A percentile compares a stretch with the other conserved stretches of the same genome.
Conservation (phyloP, 2,113 vertebrate species). For the Phalacrocorax brasilianus region DNA sequence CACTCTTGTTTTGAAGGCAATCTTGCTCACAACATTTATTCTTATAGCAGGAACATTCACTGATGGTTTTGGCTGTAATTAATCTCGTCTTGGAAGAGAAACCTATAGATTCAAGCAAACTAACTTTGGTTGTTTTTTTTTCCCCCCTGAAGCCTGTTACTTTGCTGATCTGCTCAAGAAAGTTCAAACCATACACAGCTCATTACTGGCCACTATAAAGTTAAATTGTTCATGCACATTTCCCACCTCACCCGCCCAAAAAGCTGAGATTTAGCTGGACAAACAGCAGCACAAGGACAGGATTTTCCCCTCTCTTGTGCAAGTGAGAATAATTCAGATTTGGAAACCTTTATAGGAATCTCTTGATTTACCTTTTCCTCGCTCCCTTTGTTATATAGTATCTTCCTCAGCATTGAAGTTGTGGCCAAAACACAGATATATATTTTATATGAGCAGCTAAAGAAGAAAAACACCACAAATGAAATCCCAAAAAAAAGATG, state of each 20-base stretch:
- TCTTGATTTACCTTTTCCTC: neutral
- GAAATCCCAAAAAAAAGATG: neutral
- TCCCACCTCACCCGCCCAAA: neutral
- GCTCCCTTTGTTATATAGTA: rapidly evolving
- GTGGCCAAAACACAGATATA: neutral
- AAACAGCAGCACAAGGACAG: neutral
- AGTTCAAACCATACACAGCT: neutral
- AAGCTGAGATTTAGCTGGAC: neutral
- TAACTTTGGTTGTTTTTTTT: neutral
- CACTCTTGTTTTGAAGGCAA: conserved; percentile 47
- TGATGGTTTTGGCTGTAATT: conserved; percentile 17
- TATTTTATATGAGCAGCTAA: neutral
- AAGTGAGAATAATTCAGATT: neutral
- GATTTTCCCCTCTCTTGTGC: neutral
- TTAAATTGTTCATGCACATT: neutral
- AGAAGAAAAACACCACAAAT: neutral
- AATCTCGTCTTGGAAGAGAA: conserved; percentile 49
- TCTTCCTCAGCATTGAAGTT: neutral
- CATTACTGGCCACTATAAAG: neutral
- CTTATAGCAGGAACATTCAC: conserved; percentile 12
- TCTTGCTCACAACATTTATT: conserved; percentile 2
- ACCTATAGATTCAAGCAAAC: conserved; percentile 5
- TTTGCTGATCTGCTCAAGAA: neutral
- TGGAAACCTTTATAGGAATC: neutral
- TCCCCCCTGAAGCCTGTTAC: neutral